phyloP scores from a whole-genome alignment of 2,113 vertebrate species.

The Tetraodon nigroviridis region DNA sequence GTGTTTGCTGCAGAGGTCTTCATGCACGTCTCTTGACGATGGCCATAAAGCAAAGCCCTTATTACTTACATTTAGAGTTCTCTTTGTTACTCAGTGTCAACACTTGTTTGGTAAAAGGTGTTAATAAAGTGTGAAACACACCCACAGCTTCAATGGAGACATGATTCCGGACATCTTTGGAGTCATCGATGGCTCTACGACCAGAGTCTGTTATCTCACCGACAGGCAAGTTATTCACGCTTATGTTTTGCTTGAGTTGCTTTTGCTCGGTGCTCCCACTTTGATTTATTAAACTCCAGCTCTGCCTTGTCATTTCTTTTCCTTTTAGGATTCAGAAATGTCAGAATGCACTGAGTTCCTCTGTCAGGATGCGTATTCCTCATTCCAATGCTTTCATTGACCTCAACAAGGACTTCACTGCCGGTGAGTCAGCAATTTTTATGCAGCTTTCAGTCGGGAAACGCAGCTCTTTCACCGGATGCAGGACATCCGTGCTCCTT shows the following conservation, averaged over 20 bases:
- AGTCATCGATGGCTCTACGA: conserved; percentile 46
- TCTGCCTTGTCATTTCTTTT: conserved; percentile 14
- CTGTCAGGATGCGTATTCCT: conserved; percentile 74
- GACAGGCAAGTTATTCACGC: conserved; percentile 64
- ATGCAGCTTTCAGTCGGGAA: background rate
- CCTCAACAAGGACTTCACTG: conserved; percentile 90
- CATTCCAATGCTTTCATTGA: conserved; percentile 96
- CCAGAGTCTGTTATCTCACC: conserved; percentile 77
- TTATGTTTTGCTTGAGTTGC: background rate
- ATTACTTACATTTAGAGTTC: too few relatives aligned
- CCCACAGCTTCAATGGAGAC: conserved; percentile 89
- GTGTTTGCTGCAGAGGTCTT: too few relatives aligned
- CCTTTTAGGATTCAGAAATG: conserved; percentile 75
- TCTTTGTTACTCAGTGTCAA: too few relatives aligned
- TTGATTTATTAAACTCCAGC: background rate
- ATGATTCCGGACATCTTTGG: conserved; percentile 95
- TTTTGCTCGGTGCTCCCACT: background rate
- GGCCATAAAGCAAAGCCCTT: too few relatives aligned
- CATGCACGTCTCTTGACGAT: too few relatives aligned
- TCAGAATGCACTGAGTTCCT: conserved; percentile 68
- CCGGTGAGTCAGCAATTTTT: conserved; percentile 78
- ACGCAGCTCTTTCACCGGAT: background rate
- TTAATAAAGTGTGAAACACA: conserved; percentile 14
- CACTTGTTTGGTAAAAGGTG: too few relatives aligned
- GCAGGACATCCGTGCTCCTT: too few relatives aligned